A percentile compares a stretch with the other conserved stretches of the same genome.
Conservation (phyloP, 2,888 invertebrate species). For the Monoplex corrugatus region DNA sequence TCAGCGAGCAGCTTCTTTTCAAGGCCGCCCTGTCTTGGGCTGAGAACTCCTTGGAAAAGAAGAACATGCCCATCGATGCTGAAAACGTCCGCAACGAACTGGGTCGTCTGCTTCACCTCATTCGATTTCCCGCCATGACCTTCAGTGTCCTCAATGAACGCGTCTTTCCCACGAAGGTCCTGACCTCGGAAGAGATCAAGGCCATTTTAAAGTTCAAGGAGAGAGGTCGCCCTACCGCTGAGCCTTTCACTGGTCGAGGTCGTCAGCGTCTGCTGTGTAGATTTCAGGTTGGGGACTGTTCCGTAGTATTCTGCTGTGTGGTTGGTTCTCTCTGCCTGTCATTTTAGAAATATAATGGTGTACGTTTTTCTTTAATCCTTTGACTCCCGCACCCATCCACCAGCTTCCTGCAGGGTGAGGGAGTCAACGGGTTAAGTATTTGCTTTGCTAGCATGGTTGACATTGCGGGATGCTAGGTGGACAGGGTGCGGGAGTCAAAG, state of each 20-base stretch:
- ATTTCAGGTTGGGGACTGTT: conserved; percentile 28
- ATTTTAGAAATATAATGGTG: no score
- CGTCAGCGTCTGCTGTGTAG: conserved; percentile 23
- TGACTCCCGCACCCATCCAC: no score
- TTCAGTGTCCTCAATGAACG: conserved; percentile 85
- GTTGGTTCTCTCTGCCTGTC: no score
- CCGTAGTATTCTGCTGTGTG: no score
- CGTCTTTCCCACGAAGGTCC: conserved; percentile 84
- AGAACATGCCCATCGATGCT: conserved; percentile 54
- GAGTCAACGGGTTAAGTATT: neutral
- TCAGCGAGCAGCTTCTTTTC: conserved; percentile 80
- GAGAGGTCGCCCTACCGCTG: neutral
- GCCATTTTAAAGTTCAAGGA: conserved; percentile 62
- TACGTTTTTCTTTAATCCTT: no score
- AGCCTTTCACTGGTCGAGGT: conserved; percentile 18
- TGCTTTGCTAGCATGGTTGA: neutral
- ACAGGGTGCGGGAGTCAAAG: no score
- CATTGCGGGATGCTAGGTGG: neutral
- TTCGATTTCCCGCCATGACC: conserved; percentile 69
- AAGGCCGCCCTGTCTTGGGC: conserved; percentile 64
- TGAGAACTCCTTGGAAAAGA: conserved; percentile 61
- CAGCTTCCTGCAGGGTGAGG: no score
- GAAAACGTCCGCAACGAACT: conserved; percentile 59
- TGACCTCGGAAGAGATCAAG: conserved; percentile 84
- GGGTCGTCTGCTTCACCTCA: conserved; percentile 62